Conservation (phyloP, 2,113 vertebrate species). For the Callorhinus ursinus region DNA sequence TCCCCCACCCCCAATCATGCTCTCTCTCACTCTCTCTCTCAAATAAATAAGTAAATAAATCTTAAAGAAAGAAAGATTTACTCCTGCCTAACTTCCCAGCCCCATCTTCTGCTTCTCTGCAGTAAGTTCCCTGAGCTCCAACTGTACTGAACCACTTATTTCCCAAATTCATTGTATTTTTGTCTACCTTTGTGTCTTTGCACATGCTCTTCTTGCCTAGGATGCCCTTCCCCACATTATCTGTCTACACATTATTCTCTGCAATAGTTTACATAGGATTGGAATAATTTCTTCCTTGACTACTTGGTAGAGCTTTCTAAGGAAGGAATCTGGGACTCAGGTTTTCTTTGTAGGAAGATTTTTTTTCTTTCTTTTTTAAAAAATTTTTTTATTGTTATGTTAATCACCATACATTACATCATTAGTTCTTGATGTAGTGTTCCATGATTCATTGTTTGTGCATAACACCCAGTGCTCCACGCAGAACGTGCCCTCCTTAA, state of each 20-base stretch:
- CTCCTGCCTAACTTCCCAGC: background rate
- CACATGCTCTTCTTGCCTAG: background rate
- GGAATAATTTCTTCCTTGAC: background rate
- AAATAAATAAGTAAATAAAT: background rate
- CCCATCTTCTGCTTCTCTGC: background rate
- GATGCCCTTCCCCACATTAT: background rate
- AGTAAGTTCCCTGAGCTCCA: background rate
- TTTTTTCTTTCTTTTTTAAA: background rate
- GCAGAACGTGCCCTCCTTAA: no score
- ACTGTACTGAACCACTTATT: background rate
- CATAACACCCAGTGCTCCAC: no score
- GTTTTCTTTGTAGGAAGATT: conserved; percentile 6
- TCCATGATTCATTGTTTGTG: no score
- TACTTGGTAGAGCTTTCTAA: background rate
- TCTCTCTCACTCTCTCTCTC: background rate
- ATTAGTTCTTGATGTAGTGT: no score
- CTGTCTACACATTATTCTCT: background rate
- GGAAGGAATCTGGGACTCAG: background rate
- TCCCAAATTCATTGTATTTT: background rate
- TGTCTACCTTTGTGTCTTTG: background rate
- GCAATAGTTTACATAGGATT: background rate
- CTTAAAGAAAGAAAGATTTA: background rate
- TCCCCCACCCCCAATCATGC: background rate
- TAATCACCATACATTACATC: no score
- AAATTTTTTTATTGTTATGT: no score